Evolutionary conservation across 2,888 invertebrate species (phyloP), one percentile per base, ranked within the genome.

Genomic region (Agrilus biguttatus): DNA sequence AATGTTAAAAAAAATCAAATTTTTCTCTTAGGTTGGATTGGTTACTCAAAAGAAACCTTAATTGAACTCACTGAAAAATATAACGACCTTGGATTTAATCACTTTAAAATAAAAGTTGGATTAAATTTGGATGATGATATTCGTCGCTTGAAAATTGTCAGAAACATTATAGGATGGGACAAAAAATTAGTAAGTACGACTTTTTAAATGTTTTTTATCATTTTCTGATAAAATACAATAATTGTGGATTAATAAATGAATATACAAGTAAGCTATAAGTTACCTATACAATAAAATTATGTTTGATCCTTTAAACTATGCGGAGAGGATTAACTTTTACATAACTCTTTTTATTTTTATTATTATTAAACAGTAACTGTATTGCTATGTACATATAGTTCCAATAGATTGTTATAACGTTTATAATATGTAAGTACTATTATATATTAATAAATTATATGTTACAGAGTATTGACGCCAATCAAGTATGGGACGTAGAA

Each of bases 81-180:
- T 60, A 59, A 89, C 46, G 70, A 73, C 7, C 68, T 78, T 38
- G 90, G 90, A 12, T 90, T 85, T 60, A 81, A 75, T 1, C 75
- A 81, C 40, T 92, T 92, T 62, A 93, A 93, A 69, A 74, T 87
- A 10, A 93, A 93, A 71, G 89, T 93, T n/a, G 93, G 92, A 1
- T 71, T 74, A 47, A 77, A 80, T 62, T 61, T 89, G 14, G 73
- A 83, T 47, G 82, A 85, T 51, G 92, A 92, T 59, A 74, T 75
- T 37, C 72, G 77, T 48, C 68, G 92, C 46, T 80, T 86, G 54
- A 69, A 70, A 51, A 66, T 82, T 8, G 80, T 92, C 3, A 72
- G 92, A 33, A 73, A 81, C 47, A 71, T 71, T 33, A 89, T 92
- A 51, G 91, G 91, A 6, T 68, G 74, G 52, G 74, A 87, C 14